Conservation (phyloP, 2,797 vertebrate genomes). For the Acridotheres tristis region DNA sequence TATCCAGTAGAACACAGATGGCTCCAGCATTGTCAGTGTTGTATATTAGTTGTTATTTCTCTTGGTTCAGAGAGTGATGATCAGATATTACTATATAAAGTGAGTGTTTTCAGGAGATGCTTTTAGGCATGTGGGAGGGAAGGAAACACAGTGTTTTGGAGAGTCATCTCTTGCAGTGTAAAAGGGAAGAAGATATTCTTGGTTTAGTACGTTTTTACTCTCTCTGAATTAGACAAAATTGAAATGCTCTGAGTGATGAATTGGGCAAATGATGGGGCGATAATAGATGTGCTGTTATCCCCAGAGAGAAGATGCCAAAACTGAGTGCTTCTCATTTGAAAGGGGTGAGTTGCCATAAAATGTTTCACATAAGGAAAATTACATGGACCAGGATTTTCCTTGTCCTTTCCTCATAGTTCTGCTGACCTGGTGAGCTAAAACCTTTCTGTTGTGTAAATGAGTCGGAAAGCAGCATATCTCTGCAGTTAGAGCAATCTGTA, state of each 20-base stretch:
- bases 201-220: background rate
- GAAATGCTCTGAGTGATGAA: background rate
- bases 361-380: background rate
- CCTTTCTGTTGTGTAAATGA: background rate
- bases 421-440: background rate
- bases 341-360: background rate
- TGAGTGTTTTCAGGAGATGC: background rate
- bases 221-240: constrained; percentile 17
- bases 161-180: background rate
- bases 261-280: background rate
- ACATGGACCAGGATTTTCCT: background rate
- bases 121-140: constrained; percentile 1
- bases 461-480: background rate
- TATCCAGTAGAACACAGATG: background rate
- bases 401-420: background rate
- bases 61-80: background rate
- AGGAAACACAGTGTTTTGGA: background rate
- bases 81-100: background rate
- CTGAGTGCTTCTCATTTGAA: background rate
- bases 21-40: background rate
- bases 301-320: background rate
- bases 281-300: background rate
- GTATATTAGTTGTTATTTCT: background rate
- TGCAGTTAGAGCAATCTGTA: background rate
- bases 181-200: constrained; percentile 13